Conservation (phyloP, 2,797 vertebrate species). For the Cheirogaleus major region DNA sequence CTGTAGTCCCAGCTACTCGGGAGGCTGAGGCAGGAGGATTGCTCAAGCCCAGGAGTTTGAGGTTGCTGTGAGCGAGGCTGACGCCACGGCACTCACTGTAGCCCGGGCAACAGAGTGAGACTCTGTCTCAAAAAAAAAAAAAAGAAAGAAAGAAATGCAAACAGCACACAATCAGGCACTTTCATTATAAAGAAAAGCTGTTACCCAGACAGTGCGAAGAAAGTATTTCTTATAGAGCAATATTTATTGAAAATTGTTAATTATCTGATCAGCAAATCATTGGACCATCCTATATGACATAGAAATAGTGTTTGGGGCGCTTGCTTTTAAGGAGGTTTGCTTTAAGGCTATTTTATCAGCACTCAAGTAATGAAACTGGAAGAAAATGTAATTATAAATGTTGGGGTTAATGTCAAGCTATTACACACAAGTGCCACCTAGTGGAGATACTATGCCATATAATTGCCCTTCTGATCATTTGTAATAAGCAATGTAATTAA, state of each 20-base stretch:
- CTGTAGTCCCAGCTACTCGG: no score
- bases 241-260: slow-evolving; percentile 33
- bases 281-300: background rate
- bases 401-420: background rate
- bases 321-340: background rate
- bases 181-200: slow-evolving; percentile 12
- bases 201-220: slow-evolving; percentile 4
- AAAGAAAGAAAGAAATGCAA: background rate
- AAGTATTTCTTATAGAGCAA: slow-evolving; percentile 2
- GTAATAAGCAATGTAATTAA: background rate
- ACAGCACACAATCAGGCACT: background rate
- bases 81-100: no score
- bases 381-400: slow-evolving; percentile 14
- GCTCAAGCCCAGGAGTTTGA: no score
- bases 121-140: no score
- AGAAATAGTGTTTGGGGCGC: background rate
- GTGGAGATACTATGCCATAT: background rate
- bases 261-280: slow-evolving; percentile 10
- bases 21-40: no score
- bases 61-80: no score
- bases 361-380: background rate
- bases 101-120: no score
- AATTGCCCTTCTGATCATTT: background rate
- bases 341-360: background rate
- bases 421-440: slow-evolving; percentile 18